Conservation (phyloP, 2,113 vertebrate genomes). For the Scophthalmus maximus region DNA sequence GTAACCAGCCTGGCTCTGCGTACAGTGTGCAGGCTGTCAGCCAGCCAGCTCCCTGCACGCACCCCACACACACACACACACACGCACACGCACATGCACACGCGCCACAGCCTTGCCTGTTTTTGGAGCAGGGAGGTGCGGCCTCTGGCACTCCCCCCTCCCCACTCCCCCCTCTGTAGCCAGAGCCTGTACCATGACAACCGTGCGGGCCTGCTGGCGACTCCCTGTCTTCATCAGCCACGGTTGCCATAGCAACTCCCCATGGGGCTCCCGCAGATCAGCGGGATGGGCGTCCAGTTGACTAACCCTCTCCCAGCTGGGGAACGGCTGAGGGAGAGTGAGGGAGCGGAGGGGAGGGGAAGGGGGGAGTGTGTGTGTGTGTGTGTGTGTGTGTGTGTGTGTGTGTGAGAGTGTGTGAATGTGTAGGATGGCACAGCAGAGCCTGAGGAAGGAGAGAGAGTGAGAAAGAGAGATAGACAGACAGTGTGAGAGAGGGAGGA, state of each 20-base stretch:
- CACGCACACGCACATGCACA: conserved; percentile 34
- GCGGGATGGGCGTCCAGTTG: conserved; percentile 83
- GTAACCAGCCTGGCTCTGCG: conserved; percentile 73
- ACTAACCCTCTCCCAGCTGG: conserved; percentile 82
- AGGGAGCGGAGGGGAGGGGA: conserved; percentile 53
- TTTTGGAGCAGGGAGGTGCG: conserved; percentile 77
- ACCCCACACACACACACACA: conserved; percentile 23
- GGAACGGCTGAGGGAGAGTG: conserved; percentile 71
- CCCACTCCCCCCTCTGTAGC: conserved; percentile 77
- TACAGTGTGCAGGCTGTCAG: conserved; percentile 58
- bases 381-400: conserved; percentile 38
- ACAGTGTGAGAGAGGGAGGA: conserved; percentile 26
- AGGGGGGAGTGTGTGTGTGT: conserved; percentile 45
- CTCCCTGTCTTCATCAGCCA: conserved; percentile 84
- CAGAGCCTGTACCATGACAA: conserved; percentile 83
- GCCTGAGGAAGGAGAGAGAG: conserved; percentile 44
- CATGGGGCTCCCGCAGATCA: conserved; percentile 82
- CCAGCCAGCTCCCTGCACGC: conserved; percentile 45
- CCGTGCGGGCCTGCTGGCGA: conserved; percentile 82
- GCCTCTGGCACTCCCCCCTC: conserved; percentile 75
- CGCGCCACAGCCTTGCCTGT: conserved; percentile 51
- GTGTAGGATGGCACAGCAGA: conserved; percentile 69
- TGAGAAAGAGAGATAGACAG: conserved; percentile 31
- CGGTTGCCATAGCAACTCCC: conserved; percentile 83
- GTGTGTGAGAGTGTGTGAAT: conserved; percentile 51